Conservation (phyloP, 2,797 vertebrate genomes). For the Huso huso region DNA sequence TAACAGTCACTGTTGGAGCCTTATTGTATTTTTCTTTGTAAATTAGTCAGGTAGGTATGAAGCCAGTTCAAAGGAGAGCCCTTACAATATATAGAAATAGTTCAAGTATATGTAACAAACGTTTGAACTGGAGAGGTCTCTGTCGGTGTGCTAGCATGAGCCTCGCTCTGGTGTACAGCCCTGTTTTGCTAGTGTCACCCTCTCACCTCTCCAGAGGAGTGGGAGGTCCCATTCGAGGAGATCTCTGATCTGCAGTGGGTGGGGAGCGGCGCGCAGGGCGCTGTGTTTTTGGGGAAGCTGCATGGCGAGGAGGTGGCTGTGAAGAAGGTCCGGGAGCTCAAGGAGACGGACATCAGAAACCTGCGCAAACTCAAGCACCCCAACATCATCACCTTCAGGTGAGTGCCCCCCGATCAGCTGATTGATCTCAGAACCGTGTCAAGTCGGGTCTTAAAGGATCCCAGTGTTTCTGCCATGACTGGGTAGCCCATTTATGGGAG, state of each 20-base stretch:
- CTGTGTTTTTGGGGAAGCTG: conserved; percentile 88
- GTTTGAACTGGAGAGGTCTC: conserved; percentile 34
- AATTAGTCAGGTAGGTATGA: background rate
- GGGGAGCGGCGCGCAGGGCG: conserved; percentile 88
- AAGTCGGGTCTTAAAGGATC: too few relatives aligned
- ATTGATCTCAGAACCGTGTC: too few relatives aligned
- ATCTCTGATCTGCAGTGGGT: conserved; percentile 97
- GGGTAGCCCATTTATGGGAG: too few relatives aligned
- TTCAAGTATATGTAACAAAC: too few relatives aligned
- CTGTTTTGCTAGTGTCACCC: background rate
- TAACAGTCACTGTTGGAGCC: too few relatives aligned
- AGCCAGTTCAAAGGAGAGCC: background rate
- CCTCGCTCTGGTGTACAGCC: background rate
- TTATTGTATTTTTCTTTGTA: too few relatives aligned
- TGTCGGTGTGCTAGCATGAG: background rate
- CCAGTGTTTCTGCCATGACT: too few relatives aligned
- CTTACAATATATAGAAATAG: background rate
- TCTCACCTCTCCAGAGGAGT: conserved; percentile 54
- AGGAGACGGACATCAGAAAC: conserved; percentile 94
- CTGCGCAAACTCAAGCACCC: conserved; percentile 89
- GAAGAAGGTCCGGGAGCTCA: conserved; percentile 91
- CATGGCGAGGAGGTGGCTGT: conserved; percentile 89
- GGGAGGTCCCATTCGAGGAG: conserved; percentile 95
- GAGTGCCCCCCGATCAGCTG: conserved; percentile 33
- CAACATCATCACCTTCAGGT: conserved; percentile 96